These are phyloP conservation scores for Manacus vitellinus DNA, from an alignment of 2,113 vertebrate genomes.

Conservation along the genomic window DNA sequence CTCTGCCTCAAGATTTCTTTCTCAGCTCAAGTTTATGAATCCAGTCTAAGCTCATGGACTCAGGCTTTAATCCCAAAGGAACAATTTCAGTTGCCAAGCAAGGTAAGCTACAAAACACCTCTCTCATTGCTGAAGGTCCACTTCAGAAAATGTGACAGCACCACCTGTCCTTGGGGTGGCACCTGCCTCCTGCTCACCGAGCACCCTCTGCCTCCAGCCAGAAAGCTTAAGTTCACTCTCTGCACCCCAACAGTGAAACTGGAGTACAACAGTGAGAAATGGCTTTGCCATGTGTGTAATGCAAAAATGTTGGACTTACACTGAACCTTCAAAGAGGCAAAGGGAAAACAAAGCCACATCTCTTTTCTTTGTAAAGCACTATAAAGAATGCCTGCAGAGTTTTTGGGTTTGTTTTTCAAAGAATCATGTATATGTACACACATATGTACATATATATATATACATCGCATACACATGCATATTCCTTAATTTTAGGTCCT, in stretches of 20 bases:
- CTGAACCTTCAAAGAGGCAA: background rate
- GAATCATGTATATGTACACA: background rate
- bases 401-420: background rate
- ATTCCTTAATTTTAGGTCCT: background rate
- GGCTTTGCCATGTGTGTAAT: background rate
- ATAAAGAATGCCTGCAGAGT: background rate
- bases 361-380: background rate
- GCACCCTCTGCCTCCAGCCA: background rate
- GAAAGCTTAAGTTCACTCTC: background rate
- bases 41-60: background rate
- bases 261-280: background rate
- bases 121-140: background rate
- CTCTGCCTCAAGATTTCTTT: background rate
- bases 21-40: background rate
- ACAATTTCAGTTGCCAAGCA: background rate
- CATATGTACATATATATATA: background rate
- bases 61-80: background rate
- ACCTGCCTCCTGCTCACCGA: background rate
- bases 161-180: background rate
- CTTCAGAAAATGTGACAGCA: background rate
- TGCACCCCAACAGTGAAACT: fast-evolving
- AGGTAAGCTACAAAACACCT: background rate
- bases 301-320: background rate
- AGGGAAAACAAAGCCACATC: background rate
- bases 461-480: fast-evolving